Base-by-base conservation (phyloP, 2,797 vertebrate species). In the Sphaeramia orbicularis region DNA sequence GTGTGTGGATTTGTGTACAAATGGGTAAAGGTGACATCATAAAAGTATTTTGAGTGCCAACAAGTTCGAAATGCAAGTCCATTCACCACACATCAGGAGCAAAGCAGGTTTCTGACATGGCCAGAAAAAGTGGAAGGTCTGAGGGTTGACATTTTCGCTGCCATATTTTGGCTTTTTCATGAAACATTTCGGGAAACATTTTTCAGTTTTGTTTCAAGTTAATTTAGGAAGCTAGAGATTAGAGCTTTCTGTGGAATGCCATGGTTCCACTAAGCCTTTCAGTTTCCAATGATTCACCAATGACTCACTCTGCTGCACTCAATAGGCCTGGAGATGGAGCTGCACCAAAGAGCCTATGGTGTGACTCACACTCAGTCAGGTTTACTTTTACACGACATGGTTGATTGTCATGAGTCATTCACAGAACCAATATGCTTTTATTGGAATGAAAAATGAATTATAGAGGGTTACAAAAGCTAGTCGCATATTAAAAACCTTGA, bases 231-330 rank as follows among this genome's bases (percentile, higher is more conserved):
- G 51, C 19, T 11, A 24, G 13, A 74, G 61, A 74, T 80, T 43
- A 78, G 14, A 61, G 42, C 43, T 42, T 71, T 30, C 27, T 53
- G 38, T 35, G 14, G 37, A 65, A 71, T 24, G 41, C n/a, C 13
- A 40, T 9, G 12, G 6, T 40, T 47, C 47, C 37, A 21, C 42
- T 38, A 58, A 82, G 60, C 47, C 65, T 66, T 67, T 79, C 35
- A 62, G 21, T 74, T 68, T 56, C 19, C 50, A 43, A 48, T 74
- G 65, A 79, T 55, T 67, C 62, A 65, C 40, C 40, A 18, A 65
- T 81, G 83, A 86, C 69, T 89, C 80, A 86, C 24, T 18, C 8
- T 9, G 14, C 24, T 18, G 41, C 70, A 37, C 72, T 56, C 66
- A 62, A 67, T 10, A 42, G 71, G 71, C 65, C 68, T 21, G 8